These are phyloP conservation scores for Helicoverpa armigera DNA, from an alignment of 1,140 invertebrate genomes.

Conservation along the genomic window DNA sequence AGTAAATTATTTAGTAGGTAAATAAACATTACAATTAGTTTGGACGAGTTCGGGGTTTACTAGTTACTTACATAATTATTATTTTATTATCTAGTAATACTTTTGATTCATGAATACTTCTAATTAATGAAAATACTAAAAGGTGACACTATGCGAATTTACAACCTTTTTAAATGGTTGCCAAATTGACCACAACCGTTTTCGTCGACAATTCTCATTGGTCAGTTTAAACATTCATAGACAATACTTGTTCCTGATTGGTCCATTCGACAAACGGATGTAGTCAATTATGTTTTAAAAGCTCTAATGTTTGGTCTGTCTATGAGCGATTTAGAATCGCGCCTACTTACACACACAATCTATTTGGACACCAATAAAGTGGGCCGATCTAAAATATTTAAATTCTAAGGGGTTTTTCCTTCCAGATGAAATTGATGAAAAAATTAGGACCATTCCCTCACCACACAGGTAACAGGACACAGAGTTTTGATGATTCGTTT, in stretches of 20 bases:
- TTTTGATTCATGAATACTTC: slow-evolving; percentile 8
- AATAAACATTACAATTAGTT: slow-evolving; percentile 33
- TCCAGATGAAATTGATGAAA: too few species aligned
- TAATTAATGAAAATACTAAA: slow-evolving; percentile 1
- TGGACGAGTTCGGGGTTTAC: slow-evolving; percentile 45
- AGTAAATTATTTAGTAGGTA: slow-evolving; percentile 1
- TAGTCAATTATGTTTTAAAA: not conserved
- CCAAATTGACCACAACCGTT: not conserved
- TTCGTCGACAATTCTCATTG: not conserved
- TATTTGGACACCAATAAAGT: too few species aligned
- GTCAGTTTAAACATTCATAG: too few species aligned
- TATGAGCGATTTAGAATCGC: not conserved
- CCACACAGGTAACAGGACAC: too few species aligned
- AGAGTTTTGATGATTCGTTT: not conserved
- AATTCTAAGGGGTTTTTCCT: too few species aligned
- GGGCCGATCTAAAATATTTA: too few species aligned
- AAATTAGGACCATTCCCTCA: too few species aligned
- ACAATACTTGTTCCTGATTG: not conserved
- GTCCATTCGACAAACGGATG: not conserved
- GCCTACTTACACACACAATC: too few species aligned
- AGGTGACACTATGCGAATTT: not conserved
- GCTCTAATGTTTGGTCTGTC: not conserved
- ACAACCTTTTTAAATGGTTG: not conserved
- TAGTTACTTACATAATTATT: slow-evolving; percentile 2
- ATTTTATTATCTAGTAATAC: slow-evolving; percentile 24